Conservation (phyloP, 2,888 invertebrate genomes). For the Coenonympha arcania region DNA sequence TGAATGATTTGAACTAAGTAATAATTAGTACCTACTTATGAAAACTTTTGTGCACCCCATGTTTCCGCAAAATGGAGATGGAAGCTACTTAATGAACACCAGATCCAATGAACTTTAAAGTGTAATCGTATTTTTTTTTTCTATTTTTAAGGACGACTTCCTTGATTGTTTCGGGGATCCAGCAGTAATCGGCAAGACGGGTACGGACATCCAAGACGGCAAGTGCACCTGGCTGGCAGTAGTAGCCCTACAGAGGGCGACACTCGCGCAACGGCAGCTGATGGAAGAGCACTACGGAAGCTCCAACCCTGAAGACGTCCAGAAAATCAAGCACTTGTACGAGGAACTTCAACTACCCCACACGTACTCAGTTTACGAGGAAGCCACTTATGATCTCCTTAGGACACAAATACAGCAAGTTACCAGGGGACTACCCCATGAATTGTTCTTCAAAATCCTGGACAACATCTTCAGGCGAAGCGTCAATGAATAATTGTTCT, state of each 20-base stretch:
- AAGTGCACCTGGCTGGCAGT: slow-evolving; percentile 97
- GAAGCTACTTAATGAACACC: no score
- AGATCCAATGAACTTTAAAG: no score
- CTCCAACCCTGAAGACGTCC: slow-evolving; percentile 77
- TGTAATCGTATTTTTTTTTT: neutral
- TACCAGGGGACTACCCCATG: slow-evolving; percentile 85
- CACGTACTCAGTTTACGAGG: slow-evolving; percentile 86
- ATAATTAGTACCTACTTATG: no score
- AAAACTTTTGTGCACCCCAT: no score
- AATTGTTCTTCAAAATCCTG: slow-evolving; percentile 85
- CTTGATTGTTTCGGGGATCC: slow-evolving; percentile 93
- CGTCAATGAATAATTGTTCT: slow-evolving; percentile 10
- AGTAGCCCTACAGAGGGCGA: slow-evolving; percentile 86
- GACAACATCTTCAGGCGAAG: slow-evolving; percentile 82
- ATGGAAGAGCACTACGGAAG: slow-evolving; percentile 86
- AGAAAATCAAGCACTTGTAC: slow-evolving; percentile 82
- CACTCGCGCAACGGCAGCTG: slow-evolving; percentile 78
- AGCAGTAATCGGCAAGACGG: slow-evolving; percentile 88
- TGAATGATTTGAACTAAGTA: no score
- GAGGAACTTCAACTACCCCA: slow-evolving; percentile 83
- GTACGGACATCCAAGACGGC: slow-evolving; percentile 94
- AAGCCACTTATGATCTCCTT: slow-evolving; percentile 86
- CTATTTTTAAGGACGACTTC: slow-evolving; percentile 81
- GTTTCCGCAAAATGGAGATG: no score
- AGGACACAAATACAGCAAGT: slow-evolving; percentile 88